Evolutionary conservation across 2,797 vertebrate species (phyloP).

Genomic region (Sebastes melanostomus): DNA sequence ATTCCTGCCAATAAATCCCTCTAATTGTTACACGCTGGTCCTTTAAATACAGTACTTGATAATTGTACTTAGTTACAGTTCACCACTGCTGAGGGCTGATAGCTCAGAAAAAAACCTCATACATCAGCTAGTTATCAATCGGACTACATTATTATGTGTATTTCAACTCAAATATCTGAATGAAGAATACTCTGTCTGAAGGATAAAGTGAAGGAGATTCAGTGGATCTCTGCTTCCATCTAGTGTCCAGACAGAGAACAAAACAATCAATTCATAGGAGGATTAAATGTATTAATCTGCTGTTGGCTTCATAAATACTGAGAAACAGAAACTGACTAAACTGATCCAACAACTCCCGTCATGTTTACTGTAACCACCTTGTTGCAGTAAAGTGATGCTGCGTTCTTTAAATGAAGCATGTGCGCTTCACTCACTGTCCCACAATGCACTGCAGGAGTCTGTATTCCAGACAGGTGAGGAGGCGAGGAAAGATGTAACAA

Average conservation of each 20-base stretch:
- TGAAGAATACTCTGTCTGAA: background rate
- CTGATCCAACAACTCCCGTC: background rate
- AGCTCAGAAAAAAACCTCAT: background rate
- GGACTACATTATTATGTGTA: background rate
- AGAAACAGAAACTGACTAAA: background rate
- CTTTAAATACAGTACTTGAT: too few species aligned
- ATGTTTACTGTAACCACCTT: background rate
- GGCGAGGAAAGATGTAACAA: background rate
- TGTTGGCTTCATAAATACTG: background rate
- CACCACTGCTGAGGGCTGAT: background rate
- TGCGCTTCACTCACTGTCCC: background rate
- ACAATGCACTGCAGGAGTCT: background rate
- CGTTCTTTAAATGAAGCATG: rapidly evolving
- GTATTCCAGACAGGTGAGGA: background rate
- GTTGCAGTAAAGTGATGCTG: background rate
- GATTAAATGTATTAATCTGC: background rate
- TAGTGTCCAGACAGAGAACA: background rate
- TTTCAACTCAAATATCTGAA: background rate
- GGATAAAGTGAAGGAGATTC: too few species aligned
- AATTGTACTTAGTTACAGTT: too few species aligned
- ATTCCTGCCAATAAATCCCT: too few species aligned
- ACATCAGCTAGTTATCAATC: too few species aligned
- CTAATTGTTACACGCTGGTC: too few species aligned
- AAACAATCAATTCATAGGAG: background rate
- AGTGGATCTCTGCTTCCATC: conserved; percentile 11